Evolutionary conservation across 2,888 invertebrate genomes (phyloP), one percentile per base, ranked within the genome.

Genomic region (Drosophila monieri): DNA sequence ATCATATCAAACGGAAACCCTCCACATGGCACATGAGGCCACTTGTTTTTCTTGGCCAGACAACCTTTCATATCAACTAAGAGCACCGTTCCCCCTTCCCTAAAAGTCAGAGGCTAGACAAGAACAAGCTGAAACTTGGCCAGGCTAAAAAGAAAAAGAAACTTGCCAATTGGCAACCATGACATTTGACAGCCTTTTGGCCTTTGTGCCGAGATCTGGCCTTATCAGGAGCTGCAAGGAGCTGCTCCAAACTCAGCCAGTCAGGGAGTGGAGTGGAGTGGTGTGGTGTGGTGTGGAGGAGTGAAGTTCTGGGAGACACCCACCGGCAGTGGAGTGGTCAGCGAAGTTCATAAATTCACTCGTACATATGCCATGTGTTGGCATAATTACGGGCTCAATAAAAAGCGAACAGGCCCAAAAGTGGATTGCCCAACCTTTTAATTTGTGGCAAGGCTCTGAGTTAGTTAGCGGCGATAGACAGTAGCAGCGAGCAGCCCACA

Each of bases 361-460:
- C 51, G 67, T 61, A 27, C 27, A 27, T 9, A 55, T 73, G 76
- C 76, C 84, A 81, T 81, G 84, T 81, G 86, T 86, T 83, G 81
- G 87, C 87, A 84, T 86, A 86, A 83, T 83, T 83, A 73, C 86
- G 73, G 74, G 55, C 71, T 77, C 85, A 78, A 72, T 69, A 67
- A 64, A 51, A 60, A 43, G 35, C 12, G 47, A 52, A 47, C 83
- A 74, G 80, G 76, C 72, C 86, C 81, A 86, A 81, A 83, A 81
- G 79, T 81, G 81, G 85, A 76, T 79, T 80, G 88, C 88, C 88
- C 88, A 85, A 85, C 84, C 81, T 83, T 84, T 88, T 84, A 73
- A 85, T 88, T 86, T 88, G 76, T 85, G 76, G 76, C 70, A 76
- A 61, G 67, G 58, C 73, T 71, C 57, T 41, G 73, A 74, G 85